These are phyloP conservation scores for Paratrypauchen microcephalus DNA, from an alignment of 2,797 vertebrate genomes.

Conservation along the genomic window DNA sequence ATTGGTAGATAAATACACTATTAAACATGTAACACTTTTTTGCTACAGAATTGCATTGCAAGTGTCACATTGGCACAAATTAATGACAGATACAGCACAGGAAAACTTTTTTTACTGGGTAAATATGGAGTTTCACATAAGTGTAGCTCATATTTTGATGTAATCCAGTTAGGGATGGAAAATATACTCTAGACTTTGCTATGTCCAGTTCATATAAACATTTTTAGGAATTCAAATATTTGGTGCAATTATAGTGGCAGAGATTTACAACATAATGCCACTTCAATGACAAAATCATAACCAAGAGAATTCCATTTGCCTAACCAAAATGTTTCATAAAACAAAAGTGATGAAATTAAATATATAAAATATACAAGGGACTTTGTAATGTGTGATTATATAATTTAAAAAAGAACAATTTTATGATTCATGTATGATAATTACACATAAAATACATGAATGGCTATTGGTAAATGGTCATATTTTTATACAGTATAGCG, in stretches of 20 bases:
- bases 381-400: not conserved
- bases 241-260: not conserved
- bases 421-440: not conserved
- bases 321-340: not conserved
- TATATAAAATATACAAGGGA: not conserved
- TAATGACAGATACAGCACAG: not conserved
- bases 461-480: not conserved
- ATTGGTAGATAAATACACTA: not conserved
- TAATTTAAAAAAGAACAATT: not conserved
- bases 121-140: constrained; percentile 1
- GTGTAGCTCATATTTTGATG: not conserved
- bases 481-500: no score
- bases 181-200: constrained; percentile 3
- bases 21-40: not conserved
- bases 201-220: not conserved
- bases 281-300: not conserved
- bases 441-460: not conserved
- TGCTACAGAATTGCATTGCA: not conserved
- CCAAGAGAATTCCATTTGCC: not conserved
- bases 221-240: not conserved
- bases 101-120: not conserved
- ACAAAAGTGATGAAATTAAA: not conserved
- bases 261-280: not conserved
- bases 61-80: not conserved
- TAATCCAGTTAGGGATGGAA: constrained; percentile 1